Evolutionary conservation across 2,888 invertebrate species (phyloP).

Genomic region (Morinoia aosen): DNA sequence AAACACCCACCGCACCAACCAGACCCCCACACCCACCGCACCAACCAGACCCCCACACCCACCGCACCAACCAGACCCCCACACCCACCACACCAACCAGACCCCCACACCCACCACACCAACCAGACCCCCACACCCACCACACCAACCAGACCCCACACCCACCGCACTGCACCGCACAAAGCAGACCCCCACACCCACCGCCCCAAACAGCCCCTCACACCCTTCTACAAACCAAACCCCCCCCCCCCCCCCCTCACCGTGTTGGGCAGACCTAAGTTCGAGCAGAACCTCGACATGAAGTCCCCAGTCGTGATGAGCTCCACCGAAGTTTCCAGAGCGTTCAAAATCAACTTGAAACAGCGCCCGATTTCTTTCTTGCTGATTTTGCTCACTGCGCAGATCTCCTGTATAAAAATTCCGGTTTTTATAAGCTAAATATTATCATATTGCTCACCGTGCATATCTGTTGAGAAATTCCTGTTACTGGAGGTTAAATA

Average conservation of each 20-base stretch:
- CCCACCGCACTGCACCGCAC: background rate
- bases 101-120: too few relatives aligned
- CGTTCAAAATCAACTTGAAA: slow-evolving; percentile 96
- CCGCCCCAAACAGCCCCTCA: background rate
- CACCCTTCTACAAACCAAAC: too few relatives aligned
- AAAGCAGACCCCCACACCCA: background rate
- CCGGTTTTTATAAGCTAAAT: background rate
- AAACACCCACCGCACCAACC: too few relatives aligned
- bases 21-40: too few relatives aligned
- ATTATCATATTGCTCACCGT: too few relatives aligned
- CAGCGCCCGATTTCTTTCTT: slow-evolving; percentile 99
- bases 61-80: too few relatives aligned
- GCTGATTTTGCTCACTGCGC: slow-evolving; percentile 98
- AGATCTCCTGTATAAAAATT: slow-evolving; percentile 82
- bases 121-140: background rate
- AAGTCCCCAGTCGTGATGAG: slow-evolving; percentile 98
- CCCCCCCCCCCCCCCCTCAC: slow-evolving; percentile 72
- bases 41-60: too few relatives aligned
- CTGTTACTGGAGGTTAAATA: background rate
- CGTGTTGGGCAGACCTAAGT: slow-evolving; percentile 81
- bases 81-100: too few relatives aligned
- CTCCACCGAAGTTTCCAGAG: slow-evolving; percentile 95
- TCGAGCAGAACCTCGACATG: slow-evolving; percentile 94
- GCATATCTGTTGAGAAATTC: too few relatives aligned
- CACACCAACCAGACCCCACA: background rate